Base-by-base conservation (phyloP, 2,888 invertebrate species). In the Hypomecis punctinalis region DNA sequence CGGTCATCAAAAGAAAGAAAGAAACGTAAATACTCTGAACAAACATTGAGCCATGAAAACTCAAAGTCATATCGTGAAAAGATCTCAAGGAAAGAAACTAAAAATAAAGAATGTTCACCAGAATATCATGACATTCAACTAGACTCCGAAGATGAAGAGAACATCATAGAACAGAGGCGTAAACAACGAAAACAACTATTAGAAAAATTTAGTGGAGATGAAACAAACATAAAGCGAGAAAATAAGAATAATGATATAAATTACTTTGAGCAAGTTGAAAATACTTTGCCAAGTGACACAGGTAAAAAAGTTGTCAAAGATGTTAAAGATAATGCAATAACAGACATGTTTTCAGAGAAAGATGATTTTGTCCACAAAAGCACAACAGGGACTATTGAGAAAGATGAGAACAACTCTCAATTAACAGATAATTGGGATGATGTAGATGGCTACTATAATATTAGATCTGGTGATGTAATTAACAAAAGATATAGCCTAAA, bases 401-500 rank as follows among this genome's bases (percentile, higher is more conserved):
- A 82, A 49, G 80, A 78, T 69, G 95, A 95, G 67, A 93, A 94
- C 64, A 98, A 98, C 84, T 97, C 97, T 43, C 97, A 98, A 10
- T 96, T 97, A 68, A 97, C 96, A 5, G 99, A 99, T 85, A 99
- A 99, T 86, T 99, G 99, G 99, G 99, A 99, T 87, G 99, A 99
- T 93, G 96, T 97, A 5, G 99, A 99, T 87, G 99, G 99, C 51
- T 99, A 99, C 88, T 99, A 99, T 84, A 93, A 96, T 67, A 97
- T 99, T 37, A 95, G 97, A 75, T 97, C 98, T 77, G 98, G 99
- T 9, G 99, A 99, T 92, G 84, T 83, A 23, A 94, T 97, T 5
- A 92, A 99, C 88, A 95, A 95, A 59, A 95, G 98, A 65, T 99
- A 99, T 84, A 95, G 96, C 63, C 98, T 99, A 1, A 98, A 97